A percentile compares a stretch with the other conserved stretches of the same genome.
Conservation (phyloP, 2,797 vertebrate genomes). For the Borostomias antarcticus region DNA sequence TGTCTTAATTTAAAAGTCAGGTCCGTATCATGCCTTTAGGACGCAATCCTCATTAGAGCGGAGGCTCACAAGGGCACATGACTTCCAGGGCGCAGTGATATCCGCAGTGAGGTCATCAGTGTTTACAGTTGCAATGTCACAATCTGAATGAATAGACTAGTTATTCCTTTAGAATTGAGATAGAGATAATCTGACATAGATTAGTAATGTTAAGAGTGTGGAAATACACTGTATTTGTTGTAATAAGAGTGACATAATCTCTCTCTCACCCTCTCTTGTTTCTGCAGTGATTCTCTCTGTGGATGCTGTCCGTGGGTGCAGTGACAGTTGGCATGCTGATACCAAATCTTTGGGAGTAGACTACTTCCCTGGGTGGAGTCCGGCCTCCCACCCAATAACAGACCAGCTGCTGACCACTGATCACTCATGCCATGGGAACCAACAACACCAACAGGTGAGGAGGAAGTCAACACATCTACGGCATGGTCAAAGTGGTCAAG, state of each 20-base stretch:
- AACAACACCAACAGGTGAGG: constrained; percentile 81
- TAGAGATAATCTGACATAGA: constrained; percentile 9
- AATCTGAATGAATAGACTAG: background rate
- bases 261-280: background rate
- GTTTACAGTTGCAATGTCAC: background rate
- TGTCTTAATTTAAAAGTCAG: background rate
- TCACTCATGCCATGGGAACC: constrained; percentile 79
- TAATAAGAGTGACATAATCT: too few relatives aligned
- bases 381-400: constrained; percentile 26
- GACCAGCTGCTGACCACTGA: constrained; percentile 39
- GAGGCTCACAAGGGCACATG: too few relatives aligned
- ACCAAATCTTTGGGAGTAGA: constrained; percentile 51
- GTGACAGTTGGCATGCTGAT: constrained; percentile 35
- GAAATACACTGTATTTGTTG: background rate
- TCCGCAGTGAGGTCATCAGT: background rate
- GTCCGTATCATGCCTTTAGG: too few relatives aligned
- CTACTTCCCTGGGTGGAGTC: constrained; percentile 31
- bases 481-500: background rate
- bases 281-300: constrained; percentile 32
- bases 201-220: background rate
- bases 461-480: background rate
- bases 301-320: background rate
- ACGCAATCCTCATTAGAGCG: too few relatives aligned
- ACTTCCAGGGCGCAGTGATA: too few relatives aligned
- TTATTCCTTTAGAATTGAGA: constrained; percentile 1